Evolutionary conservation across 2,888 invertebrate genomes (phyloP), one percentile per base, ranked within the genome.

Genomic region (Lithosia quadra): DNA sequence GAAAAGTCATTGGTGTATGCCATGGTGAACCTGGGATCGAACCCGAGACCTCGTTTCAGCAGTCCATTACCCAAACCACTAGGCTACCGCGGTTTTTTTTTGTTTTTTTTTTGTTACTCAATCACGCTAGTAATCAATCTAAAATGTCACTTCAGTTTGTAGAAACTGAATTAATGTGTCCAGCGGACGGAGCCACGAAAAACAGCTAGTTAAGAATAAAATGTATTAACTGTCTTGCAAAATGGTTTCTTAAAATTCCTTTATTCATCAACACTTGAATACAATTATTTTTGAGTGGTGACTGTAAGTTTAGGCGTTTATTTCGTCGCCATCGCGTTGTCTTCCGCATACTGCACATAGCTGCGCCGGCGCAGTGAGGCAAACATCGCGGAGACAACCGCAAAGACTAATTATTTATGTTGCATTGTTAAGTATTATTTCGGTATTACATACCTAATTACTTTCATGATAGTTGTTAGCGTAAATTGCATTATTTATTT

Each of bases 271-370:
- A 67, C 65, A 55, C 65, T 61, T 77, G 63, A 80, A 71, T 65
- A 77, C 80, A 80, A 77, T 82, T 75, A 77, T 81, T 82, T 80
- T 76, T 75, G 59, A 76, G 77, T 71, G 71, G 73, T 72, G 72
- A 76, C 75, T 74, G 74, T 69, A 66, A 74, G 67, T 80, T 80
- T 80, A 80, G 78, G 72, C 71, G 76, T 81, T 75, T 79, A 73
- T 73, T 77, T 76, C 71, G 70, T 73, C 58, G 75, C 62, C 72
- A 79, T 71, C 71, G 71, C 39, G 74, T 63, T 71, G 78, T 76
- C 88, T 91, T 92, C 92, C 92, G 92, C 92, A 90, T 91, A 85
- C 88, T 88, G 83, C 72, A 82, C 87, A 87, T 89, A 86, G 76
- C 82, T 83, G 83, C 83, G 85, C 79, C 80, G 80, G 84, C 85